phyloP scores from a whole-genome alignment of 2,797 vertebrate species.

The Aphelocoma californica region DNA sequence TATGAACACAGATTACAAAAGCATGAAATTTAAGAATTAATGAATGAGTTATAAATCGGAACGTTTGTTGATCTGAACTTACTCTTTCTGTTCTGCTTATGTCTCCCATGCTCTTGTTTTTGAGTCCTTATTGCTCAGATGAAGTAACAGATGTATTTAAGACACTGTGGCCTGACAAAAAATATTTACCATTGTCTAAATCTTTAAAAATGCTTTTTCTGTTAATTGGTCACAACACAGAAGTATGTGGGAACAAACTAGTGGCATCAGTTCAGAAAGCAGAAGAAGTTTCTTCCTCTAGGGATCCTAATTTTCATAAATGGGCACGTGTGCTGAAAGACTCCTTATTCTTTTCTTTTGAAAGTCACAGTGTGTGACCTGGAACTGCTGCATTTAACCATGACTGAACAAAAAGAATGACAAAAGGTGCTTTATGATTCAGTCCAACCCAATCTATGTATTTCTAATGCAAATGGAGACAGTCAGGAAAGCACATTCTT shows the following conservation, averaged over 20 bases:
- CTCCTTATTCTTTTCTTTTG: background rate
- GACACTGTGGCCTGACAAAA: background rate
- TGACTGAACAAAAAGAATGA: background rate
- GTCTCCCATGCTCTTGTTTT: background rate
- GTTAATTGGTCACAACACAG: background rate
- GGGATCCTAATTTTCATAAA: background rate
- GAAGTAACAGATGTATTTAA: background rate
- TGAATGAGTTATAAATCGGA: background rate
- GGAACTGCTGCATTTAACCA: background rate
- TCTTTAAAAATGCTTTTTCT: background rate
- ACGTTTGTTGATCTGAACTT: background rate
- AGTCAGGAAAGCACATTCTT: background rate
- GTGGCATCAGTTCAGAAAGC: background rate
- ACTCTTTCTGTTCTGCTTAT: background rate
- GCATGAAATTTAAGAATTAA: background rate
- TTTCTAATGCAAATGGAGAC: conserved; percentile 46
- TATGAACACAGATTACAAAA: background rate
- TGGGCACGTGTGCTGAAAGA: background rate
- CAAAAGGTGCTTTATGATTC: conserved; percentile 26
- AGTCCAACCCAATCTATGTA: background rate
- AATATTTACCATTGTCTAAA: background rate
- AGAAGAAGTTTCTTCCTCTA: background rate
- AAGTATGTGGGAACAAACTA: background rate
- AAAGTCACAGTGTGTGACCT: background rate
- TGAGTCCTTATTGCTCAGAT: background rate